Base-by-base conservation (phyloP, 92 coral and sea anemone species). In the Heteractis magnifica region DNA sequence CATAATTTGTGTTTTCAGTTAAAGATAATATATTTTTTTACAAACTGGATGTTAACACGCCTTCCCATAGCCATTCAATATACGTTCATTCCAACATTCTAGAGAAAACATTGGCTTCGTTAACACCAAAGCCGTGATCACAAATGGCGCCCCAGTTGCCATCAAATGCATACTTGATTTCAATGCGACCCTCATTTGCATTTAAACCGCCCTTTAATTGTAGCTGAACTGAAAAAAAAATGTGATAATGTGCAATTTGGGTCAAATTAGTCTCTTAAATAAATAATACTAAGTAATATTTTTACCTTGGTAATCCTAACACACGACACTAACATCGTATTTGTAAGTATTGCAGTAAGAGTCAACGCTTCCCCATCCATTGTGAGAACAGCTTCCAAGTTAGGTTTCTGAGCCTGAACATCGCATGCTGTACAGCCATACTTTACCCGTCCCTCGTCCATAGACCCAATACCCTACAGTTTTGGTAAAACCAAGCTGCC, bases 61-160 rank as follows among this genome's bases (percentile, higher is more conserved):
- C n/a, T n/a, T n/a, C n/a, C n/a, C n/a, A n/a, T n/a, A n/a, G n/a
- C n/a, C n/a, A n/a, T n/a, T n/a, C n/a, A n/a, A n/a, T n/a, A n/a
- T n/a, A n/a, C n/a, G n/a, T n/a, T n/a, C n/a, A n/a, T n/a, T n/a
- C n/a, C 58, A 11, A 6, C 20, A 60, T 60, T 60, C 68, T 60
- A 60, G 19, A 60, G 4, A 60, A n/a, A 60, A 60, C 68, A 21
- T 60, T 60, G 68, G 68, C 23, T 60, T 60, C 68, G 5, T 60
- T 8, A 15, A 60, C n/a, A 14, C 68, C 68, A 60, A 4, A 60
- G 21, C 68, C 68, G n/a, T 8, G 15, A 7, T 60, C 68, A 60
- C 68, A 60, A 60, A 60, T 60, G 68, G 68, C n/a, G 68, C 68
- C 68, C 68, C 68, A 60, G 68, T n/a, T 60, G 68, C 20, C 68